Evolutionary conservation across 2,888 invertebrate genomes (phyloP), one percentile per base, ranked within the genome.

Genomic region (Lepidocyrtinus sp.): DNA sequence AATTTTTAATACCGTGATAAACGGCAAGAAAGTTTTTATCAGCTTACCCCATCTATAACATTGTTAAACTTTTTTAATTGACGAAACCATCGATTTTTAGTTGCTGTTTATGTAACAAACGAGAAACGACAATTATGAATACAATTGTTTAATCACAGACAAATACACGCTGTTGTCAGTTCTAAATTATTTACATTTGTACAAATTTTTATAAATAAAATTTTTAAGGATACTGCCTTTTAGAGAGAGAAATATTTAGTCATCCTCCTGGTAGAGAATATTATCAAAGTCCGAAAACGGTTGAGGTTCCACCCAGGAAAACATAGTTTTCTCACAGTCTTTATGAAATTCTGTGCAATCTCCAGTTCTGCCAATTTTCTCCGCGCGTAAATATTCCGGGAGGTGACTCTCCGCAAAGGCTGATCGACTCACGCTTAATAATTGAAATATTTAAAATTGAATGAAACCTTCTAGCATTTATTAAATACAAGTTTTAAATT

Each of bases 371-470:
- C 83, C 83, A 2, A 46, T 50, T 22, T 73, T 45, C 46, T 81
- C 83, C 21, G 83, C 81, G 22, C 26, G 19, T 2, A 79, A 46
- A 63, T 83, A 76, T 45, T 83, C 78, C 1, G 70, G 24, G 12
- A 83, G 67, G 22, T 72, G 69, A 9, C 73, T 83, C 24, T 83
- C 69, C 2, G 81, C 81, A 75, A 79, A 83, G 12, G 45, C 63
- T 17, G 81, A 83, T 3, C 81, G 78, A 22, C 78, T 79, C 9
- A 81, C 65, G 24, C 81, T 83, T 24, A 0, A 36, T 45, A 61
- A 68, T 36, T 17, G 9, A 64, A 61, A 68, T 59, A 45, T 3
- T 55, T 22, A 55, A 59, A 12, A 55, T 36, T 24, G 45, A n/a
- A n/a, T n/a, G n/a, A n/a, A n/a, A n/a, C n/a, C n/a, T n/a, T n/a